These are phyloP conservation scores for Periophthalmodon schlosseri DNA, from an alignment of 2,113 vertebrate genomes.

Conservation along the genomic window DNA sequence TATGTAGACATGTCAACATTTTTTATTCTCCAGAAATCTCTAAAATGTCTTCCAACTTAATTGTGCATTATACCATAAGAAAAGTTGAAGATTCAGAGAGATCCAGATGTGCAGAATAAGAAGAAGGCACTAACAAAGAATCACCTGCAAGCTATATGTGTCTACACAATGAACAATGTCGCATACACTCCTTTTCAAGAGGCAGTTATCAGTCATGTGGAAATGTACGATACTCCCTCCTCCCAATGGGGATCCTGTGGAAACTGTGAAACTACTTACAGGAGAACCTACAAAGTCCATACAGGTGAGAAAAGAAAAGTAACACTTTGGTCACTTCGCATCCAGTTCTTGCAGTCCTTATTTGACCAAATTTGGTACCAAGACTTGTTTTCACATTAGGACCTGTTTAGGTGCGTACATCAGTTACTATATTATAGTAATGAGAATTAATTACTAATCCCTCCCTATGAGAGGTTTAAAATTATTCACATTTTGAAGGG, in stretches of 20 bases:
- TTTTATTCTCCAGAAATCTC: no score
- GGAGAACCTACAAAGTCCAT: fast-evolving
- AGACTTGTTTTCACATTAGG: slow-evolving; percentile 39
- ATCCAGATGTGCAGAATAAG: no score
- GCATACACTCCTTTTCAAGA: no score
- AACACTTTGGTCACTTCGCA: slow-evolving; percentile 31
- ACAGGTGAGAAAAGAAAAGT: no score
- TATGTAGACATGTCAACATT: no score
- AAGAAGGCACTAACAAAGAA: neutral
- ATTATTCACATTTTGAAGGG: neutral
- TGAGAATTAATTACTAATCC: slow-evolving; percentile 30
- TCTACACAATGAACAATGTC: neutral
- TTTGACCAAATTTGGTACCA: fast-evolving
- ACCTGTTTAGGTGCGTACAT: slow-evolving; percentile 33
- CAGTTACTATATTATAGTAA: neutral
- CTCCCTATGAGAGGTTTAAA: slow-evolving; percentile 28
- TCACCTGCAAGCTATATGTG: neutral
- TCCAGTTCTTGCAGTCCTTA: neutral
- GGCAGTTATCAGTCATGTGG: no score
- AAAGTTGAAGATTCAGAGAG: no score
- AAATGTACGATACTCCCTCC: neutral
- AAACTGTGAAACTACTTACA: slow-evolving; percentile 9
- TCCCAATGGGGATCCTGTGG: slow-evolving; percentile 13
- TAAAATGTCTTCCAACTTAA: no score
- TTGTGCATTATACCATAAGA: no score